Conservation (phyloP, 64 coral and sea anemone species). For the Acropora tenuis region DNA sequence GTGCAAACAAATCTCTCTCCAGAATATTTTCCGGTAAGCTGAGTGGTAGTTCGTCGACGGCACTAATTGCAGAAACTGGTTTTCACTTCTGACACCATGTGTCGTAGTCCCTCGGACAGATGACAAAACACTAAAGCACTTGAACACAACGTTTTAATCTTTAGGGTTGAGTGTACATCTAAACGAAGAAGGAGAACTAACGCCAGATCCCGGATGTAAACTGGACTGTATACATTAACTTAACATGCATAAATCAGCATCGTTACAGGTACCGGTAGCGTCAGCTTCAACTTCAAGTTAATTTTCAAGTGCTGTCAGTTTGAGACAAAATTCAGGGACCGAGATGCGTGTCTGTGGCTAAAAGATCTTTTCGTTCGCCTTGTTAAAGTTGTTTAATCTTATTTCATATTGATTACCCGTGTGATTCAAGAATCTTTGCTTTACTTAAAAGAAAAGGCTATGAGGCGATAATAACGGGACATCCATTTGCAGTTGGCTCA, state of each 20-base stretch:
- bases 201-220: not conserved
- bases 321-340: no score
- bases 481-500: no score
- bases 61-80: not conserved
- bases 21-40: not conserved
- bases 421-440: no score
- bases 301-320: no score
- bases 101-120: not conserved
- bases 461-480: no score
- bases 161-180: conserved; percentile 9
- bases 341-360: no score
- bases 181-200: not conserved
- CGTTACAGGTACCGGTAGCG: not conserved
- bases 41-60: not conserved
- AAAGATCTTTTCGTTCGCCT: no score
- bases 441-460: no score
- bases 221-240: not conserved
- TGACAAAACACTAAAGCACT: not conserved
- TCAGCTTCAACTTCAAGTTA: no score
- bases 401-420: no score
- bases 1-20: not conserved
- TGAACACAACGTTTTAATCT: conserved; percentile 8
- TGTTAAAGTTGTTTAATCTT: no score
- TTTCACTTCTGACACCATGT: conserved; percentile 18
- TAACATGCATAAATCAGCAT: not conserved